Conservation (phyloP, 1,140 invertebrate species). For the Nephila pilipes region DNA sequence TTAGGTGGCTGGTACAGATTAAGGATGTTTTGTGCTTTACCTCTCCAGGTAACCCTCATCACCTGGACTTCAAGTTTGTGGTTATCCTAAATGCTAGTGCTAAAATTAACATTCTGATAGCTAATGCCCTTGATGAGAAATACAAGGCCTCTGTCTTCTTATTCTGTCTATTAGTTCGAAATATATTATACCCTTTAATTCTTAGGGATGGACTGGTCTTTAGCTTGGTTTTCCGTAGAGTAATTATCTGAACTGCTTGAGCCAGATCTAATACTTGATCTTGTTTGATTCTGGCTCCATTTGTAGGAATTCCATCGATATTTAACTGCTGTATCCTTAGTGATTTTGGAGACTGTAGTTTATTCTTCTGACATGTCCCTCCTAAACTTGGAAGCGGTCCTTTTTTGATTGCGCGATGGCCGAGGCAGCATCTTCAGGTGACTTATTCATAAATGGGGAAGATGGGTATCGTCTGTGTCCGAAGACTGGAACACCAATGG, state of each 20-base stretch:
- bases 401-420: background rate
- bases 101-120: background rate
- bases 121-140: background rate
- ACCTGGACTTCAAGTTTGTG: too few species aligned
- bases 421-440: too few species aligned
- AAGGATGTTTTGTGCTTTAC: too few species aligned
- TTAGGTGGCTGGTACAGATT: too few species aligned
- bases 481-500: too few species aligned
- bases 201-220: background rate
- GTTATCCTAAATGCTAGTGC: too few species aligned
- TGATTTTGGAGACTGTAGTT: background rate
- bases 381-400: background rate
- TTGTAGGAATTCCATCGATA: slow-evolving; percentile 42
- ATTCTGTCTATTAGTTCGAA: background rate
- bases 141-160: background rate
- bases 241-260: too few species aligned
- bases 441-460: too few species aligned
- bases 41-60: too few species aligned
- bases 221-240: background rate
- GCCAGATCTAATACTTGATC: background rate
- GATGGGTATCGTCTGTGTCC: too few species aligned
- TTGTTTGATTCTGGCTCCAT: too few species aligned
- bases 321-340: slow-evolving; percentile 26
- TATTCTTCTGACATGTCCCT: background rate
- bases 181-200: background rate